Evolutionary conservation across 2,797 vertebrate species (phyloP).

Genomic region (Xiphorhynchus erythropygius): DNA sequence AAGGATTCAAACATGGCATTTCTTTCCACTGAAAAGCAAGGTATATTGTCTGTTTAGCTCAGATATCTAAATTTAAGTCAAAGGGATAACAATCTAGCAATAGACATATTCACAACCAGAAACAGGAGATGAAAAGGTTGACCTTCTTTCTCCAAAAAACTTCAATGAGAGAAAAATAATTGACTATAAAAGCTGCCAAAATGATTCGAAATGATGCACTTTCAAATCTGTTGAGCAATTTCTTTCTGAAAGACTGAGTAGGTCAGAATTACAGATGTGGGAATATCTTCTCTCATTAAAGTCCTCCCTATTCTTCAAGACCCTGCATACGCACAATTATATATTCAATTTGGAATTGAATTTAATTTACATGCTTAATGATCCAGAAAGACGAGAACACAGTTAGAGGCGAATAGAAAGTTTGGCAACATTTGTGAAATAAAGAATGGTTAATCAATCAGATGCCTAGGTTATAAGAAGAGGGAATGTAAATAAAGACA

Average conservation of each 20-base stretch:
- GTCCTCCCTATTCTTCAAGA: conserved; percentile 22
- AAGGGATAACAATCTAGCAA: not conserved
- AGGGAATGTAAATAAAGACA: not conserved
- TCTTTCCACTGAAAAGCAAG: not conserved
- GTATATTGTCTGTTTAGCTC: not conserved
- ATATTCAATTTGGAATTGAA: conserved; percentile 45
- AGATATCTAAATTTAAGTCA: not conserved
- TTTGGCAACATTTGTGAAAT: conserved; percentile 18
- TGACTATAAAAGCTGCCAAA: conserved; percentile 16
- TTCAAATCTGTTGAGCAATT: conserved; percentile 61
- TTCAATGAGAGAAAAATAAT: conserved; percentile 6
- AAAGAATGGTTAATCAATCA: conserved; percentile 21
- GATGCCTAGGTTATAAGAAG: not conserved
- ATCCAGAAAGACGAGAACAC: conserved; percentile 45
- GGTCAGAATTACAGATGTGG: conserved; percentile 45
- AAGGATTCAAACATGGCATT: not conserved
- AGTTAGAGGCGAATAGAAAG: conserved; percentile 12
- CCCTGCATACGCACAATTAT: not conserved
- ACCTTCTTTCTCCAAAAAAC: not conserved
- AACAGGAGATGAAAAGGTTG: not conserved
- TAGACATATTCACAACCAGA: not conserved
- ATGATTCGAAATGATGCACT: conserved; percentile 45
- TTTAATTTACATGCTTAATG: conserved; percentile 54
- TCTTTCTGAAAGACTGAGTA: conserved; percentile 49
- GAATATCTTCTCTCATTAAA: conserved; percentile 45